Conservation (phyloP, 1,140 invertebrate genomes). For the Bilobella aurantiaca region DNA sequence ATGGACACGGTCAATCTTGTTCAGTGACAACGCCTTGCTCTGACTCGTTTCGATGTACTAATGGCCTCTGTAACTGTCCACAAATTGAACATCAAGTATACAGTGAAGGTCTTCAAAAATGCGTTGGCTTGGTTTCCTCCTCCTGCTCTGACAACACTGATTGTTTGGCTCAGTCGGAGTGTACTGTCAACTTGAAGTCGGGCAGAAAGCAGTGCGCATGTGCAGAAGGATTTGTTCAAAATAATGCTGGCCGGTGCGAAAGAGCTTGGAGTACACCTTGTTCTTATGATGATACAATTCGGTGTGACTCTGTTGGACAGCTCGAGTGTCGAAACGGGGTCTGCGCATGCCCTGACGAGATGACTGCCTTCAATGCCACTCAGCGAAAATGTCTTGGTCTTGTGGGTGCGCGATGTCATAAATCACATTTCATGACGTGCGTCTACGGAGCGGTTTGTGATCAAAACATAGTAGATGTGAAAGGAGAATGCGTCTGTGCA, state of each 20-base stretch:
- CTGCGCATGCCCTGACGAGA: background rate
- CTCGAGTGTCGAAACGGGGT: background rate
- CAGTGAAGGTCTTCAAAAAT: background rate
- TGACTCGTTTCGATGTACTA: background rate
- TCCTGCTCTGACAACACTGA: background rate
- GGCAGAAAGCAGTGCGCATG: background rate
- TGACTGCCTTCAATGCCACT: background rate
- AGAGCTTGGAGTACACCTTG: background rate
- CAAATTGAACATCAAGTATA: background rate
- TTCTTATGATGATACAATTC: background rate
- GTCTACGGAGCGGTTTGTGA: too few relatives aligned
- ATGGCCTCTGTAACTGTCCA: background rate
- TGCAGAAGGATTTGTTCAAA: background rate
- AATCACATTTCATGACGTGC: too few relatives aligned
- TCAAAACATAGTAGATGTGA: too few relatives aligned
- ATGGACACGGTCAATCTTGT: background rate
- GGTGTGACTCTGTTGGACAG: background rate
- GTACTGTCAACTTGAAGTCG: background rate
- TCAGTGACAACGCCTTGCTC: background rate
- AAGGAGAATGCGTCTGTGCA: too few relatives aligned
- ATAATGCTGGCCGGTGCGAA: background rate
- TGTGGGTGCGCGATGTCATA: background rate
- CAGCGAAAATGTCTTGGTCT: background rate
- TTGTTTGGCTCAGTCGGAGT: background rate
- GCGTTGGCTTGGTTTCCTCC: background rate